Conservation (phyloP, 2,888 invertebrate genomes). For the Tipula helvola region DNA sequence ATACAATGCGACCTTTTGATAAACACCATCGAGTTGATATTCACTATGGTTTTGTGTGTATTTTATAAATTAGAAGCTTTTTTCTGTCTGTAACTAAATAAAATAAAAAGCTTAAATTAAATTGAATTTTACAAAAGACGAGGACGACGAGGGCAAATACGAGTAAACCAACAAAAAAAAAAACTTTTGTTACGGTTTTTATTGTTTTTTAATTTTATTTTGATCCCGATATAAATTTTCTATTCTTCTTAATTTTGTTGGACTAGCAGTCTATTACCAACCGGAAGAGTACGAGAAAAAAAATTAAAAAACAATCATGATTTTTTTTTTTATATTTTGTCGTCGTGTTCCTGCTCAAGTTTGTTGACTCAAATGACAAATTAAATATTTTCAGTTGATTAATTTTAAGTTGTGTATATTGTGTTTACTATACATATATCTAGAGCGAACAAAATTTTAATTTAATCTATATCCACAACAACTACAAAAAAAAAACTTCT, state of each 20-base stretch:
- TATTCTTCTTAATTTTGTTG: background rate
- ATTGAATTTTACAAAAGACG: background rate
- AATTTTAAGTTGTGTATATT: background rate
- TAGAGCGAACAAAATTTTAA: background rate
- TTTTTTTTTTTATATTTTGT: background rate
- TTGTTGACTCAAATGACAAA: background rate
- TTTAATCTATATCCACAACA: background rate
- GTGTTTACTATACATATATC: background rate
- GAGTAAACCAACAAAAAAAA: background rate
- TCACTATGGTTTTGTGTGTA: too few species aligned
- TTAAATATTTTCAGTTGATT: slow-evolving; percentile 4
- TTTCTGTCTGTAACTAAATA: background rate
- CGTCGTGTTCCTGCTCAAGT: background rate
- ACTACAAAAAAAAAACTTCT: background rate
- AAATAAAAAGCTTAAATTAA: background rate
- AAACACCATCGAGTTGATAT: background rate
- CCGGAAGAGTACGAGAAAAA: background rate
- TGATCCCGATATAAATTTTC: background rate
- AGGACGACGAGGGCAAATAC: background rate
- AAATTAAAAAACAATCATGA: background rate
- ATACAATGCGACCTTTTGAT: background rate
- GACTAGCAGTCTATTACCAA: background rate
- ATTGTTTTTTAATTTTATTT: background rate
- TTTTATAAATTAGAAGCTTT: too few species aligned
- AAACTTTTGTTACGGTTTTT: background rate